Percentiles rank a stretch among this genome's conserved stretches.
phyloP scores from a whole-genome alignment of 2,113 vertebrate genomes.

The Salvelinus fontinalis region DNA sequence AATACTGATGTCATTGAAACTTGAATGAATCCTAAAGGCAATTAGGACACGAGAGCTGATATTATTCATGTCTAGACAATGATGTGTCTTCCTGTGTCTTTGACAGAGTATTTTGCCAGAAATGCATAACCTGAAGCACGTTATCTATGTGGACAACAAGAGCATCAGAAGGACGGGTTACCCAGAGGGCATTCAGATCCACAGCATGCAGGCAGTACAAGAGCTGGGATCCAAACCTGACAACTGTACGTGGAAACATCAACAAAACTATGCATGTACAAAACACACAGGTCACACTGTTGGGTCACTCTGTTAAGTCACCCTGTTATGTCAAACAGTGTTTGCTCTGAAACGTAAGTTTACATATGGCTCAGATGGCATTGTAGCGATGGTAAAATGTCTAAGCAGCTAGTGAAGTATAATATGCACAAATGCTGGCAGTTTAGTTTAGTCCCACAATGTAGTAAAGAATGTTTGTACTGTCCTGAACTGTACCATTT shows the following conservation, averaged over 20 bases:
- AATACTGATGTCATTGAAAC: background rate
- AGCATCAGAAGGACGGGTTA: constrained; percentile 79
- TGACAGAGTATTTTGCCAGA: constrained; percentile 78
- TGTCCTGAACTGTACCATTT: too few species aligned
- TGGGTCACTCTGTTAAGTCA: background rate
- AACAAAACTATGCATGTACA: background rate
- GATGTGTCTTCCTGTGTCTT: constrained; percentile 11
- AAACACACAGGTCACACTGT: background rate
- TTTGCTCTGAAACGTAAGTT: too few species aligned
- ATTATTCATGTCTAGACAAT: background rate
- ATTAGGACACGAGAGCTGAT: background rate
- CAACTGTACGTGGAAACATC: constrained; percentile 77
- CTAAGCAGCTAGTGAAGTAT: too few species aligned
- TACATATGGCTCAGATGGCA: too few species aligned
- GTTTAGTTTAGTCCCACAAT: too few species aligned
- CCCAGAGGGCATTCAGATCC: constrained; percentile 82
- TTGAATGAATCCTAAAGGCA: background rate
- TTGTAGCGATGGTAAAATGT: too few species aligned
- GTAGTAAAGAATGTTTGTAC: too few species aligned
- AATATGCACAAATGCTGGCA: background rate
- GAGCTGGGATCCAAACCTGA: constrained; percentile 87
- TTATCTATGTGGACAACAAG: constrained; percentile 91
- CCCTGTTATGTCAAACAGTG: too few species aligned
- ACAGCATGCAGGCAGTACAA: constrained; percentile 86
- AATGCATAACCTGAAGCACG: constrained; percentile 82